phyloP scores from a whole-genome alignment of 2,888 invertebrate genomes.

The Agrilus cyanescens region DNA sequence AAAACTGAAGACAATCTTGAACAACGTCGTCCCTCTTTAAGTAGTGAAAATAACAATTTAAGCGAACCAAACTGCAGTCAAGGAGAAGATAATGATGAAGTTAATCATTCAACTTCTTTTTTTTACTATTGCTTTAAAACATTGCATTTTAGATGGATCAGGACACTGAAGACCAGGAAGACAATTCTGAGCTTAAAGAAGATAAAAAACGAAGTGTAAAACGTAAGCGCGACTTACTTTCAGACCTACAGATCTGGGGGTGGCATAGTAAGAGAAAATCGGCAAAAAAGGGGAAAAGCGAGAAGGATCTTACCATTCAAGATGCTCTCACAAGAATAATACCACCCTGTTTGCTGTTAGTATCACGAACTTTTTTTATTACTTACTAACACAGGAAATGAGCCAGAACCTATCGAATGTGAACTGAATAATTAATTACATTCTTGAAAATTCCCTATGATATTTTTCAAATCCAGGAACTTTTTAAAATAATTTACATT shows the following conservation, averaged over 20 bases:
- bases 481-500: too few relatives aligned
- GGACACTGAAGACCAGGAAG: conserved; percentile 32
- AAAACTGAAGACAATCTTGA: conserved; percentile 18
- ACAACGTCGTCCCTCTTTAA: conserved; percentile 29
- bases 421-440: too few relatives aligned
- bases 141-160: conserved; percentile 23
- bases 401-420: too few relatives aligned
- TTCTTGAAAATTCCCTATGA: too few relatives aligned
- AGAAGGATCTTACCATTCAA: conserved; percentile 51
- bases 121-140: conserved; percentile 1
- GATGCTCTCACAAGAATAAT: conserved; percentile 56
- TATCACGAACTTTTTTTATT: too few relatives aligned
- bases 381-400: too few relatives aligned
- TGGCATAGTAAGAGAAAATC: conserved; percentile 56
- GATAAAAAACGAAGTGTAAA: conserved; percentile 33
- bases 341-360: conserved; percentile 45
- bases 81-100: conserved; percentile 32
- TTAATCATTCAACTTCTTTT: conserved; percentile 10
- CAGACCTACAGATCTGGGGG: conserved; percentile 64
- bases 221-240: conserved; percentile 60
- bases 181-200: conserved; percentile 23
- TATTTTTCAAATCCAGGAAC: too few relatives aligned
- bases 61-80: conserved; percentile 28
- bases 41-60: conserved; percentile 28
- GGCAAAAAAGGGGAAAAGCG: conserved; percentile 43